Base-by-base conservation (phyloP, 2,797 vertebrate genomes). In the Coilia nasus region DNA sequence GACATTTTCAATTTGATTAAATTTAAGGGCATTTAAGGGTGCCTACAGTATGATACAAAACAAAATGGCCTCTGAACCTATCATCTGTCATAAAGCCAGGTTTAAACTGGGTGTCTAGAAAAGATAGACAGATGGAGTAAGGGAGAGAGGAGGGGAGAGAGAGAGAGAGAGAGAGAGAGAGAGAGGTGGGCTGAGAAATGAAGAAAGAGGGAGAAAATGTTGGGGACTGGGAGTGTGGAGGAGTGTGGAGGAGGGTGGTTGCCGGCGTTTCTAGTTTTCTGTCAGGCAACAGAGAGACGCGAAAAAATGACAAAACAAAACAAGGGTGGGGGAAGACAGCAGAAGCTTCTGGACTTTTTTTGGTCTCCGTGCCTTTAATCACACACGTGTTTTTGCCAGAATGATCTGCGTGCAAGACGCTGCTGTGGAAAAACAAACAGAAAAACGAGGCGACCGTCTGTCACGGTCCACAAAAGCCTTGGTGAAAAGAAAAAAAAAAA, bases 261-360 rank as follows among this genome's bases (percentile, higher is more conserved):
- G 89, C 89, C 83, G 86, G 83, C 90, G 87, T 82, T 78, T 95
- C 92, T 95, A 67, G 91, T 92, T 95, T 93, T 94, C 88, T 92
- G 90, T 93, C 90, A 92, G 88, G 93, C 90, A 91, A 88, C 82
- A 88, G 80, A 84, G 83, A 90, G 87, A 81, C 81, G 1, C 54
- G 4, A 41, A 75, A 75, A 89, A 83, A 89, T 90, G 90, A 87
- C 46, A 31, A 71, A 85, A n/a, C 54, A 93, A 90, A 93, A 93
- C 94, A 93, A 93, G 92, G 94, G 93, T 94, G 94, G 95, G 95
- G 94, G 92, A 94, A 94, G 84, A 83, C 92, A 86, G 87, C 59
- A 62, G 83, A 86, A 84, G 80, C 71, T 85, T 93, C 87, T 92
- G 93, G 93, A 93, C 92, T 95, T 95, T 95, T 94, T 93, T 94